Evolutionary conservation across 1,140 invertebrate species (phyloP).

Genomic region (Nomia melanderi): DNA sequence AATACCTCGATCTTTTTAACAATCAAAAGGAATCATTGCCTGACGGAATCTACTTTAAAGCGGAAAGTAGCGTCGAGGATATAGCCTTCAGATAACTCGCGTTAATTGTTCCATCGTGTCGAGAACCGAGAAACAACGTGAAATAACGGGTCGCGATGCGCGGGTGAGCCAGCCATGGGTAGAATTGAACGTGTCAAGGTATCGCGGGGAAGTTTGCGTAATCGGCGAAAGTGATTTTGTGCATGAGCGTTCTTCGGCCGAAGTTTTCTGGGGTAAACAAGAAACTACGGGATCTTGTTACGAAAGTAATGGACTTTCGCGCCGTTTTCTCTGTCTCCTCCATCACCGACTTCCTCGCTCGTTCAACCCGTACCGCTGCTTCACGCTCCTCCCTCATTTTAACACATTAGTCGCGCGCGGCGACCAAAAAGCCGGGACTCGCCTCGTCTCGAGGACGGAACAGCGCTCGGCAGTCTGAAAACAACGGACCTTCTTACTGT

Average conservation of each 20-base stretch:
- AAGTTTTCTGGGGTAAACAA: constrained; percentile 36
- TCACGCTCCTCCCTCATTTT: not conserved
- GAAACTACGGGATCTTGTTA: constrained; percentile 34
- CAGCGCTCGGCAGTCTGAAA: not conserved
- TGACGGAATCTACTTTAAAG: too few species aligned
- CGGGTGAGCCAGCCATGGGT: not conserved
- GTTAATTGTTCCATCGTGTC: constrained; percentile 41
- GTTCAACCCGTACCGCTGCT: too few species aligned
- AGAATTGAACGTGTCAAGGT: constrained; percentile 28
- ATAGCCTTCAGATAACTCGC: constrained; percentile 50
- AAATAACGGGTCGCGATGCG: not conserved
- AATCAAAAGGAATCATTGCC: too few species aligned
- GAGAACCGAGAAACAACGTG: constrained; percentile 14
- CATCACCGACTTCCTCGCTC: not conserved
- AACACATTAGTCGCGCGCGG: too few species aligned
- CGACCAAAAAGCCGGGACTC: not conserved
- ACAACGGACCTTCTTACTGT: not conserved
- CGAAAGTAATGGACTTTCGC: constrained; percentile 17
- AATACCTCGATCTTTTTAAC: too few species aligned
- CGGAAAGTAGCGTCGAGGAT: constrained; percentile 33
- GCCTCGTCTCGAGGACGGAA: not conserved
- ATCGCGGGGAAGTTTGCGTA: constrained; percentile 22
- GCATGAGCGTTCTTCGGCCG: not conserved
- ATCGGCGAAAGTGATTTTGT: constrained; percentile 25
- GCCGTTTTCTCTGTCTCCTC: not conserved